Evolutionary conservation across 2,797 vertebrate genomes (phyloP).

Genomic region (Pangasius sanitwongsei): DNA sequence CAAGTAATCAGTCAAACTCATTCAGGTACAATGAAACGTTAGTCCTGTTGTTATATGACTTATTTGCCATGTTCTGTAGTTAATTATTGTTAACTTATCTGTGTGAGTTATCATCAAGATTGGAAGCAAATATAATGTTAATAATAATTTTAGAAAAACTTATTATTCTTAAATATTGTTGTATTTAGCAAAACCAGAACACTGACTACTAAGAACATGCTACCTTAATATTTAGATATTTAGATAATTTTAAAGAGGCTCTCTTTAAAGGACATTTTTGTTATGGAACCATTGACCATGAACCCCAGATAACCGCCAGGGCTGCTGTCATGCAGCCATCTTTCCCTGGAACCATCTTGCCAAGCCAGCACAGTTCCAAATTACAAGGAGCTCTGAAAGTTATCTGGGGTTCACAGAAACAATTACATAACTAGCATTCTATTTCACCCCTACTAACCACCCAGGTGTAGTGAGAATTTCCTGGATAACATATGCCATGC

Average conservation of each 20-base stretch:
- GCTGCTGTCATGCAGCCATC: neutral
- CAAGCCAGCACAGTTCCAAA: neutral
- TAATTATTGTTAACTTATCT: neutral
- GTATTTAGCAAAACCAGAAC: neutral
- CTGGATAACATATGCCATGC: neutral
- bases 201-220: neutral
- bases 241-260: neutral
- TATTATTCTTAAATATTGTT: neutral
- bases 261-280: neutral
- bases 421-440: neutral
- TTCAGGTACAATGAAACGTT: neutral
- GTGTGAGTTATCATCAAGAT: neutral
- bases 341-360: neutral
- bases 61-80: neutral
- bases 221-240: neutral
- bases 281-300: neutral
- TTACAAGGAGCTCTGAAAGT: neutral
- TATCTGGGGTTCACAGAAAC: neutral
- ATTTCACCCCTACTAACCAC: neutral
- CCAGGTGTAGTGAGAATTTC: neutral
- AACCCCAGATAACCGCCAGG: neutral
- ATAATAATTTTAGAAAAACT: neutral
- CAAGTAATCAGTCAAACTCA: neutral
- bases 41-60: neutral
- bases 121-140: neutral